Percentiles rank a stretch among this genome's conserved stretches.
phyloP scores from a whole-genome alignment of 2,888 invertebrate species.

The Esperia sulphurella region DNA sequence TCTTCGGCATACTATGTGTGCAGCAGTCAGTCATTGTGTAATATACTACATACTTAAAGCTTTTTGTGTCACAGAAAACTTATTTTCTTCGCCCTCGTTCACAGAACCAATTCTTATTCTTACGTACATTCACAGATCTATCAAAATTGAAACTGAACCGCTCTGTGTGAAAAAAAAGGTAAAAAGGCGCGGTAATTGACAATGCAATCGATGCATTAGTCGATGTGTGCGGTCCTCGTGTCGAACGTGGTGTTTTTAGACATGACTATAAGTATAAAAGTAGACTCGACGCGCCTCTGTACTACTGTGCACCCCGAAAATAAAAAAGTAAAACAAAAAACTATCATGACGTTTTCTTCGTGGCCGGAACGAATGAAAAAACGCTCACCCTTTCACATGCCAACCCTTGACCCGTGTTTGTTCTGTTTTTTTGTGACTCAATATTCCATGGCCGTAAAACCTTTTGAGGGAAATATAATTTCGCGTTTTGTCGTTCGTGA shows the following conservation, averaged over 20 bases:
- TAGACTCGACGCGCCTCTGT: conserved; percentile 9
- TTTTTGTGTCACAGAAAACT: too few relatives aligned
- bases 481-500: background rate
- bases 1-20: too few relatives aligned
- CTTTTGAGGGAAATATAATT: background rate
- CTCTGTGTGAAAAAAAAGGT: conserved; percentile 25
- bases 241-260: conserved; percentile 4
- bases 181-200: conserved; percentile 57
- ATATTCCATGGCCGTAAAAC: conserved; percentile 14
- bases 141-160: conserved; percentile 17
- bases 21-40: too few relatives aligned
- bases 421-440: conserved; percentile 25
- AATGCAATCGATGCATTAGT: conserved; percentile 45
- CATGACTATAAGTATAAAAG: conserved; percentile 6
- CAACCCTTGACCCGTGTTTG: conserved; percentile 33
- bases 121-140: too few relatives aligned
- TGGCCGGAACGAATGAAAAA: conserved; percentile 22
- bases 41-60: too few relatives aligned
- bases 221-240: conserved; percentile 54
- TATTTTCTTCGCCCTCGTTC: too few relatives aligned
- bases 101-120: too few relatives aligned
- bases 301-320: conserved; percentile 24
- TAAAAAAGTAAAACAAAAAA: conserved; percentile 25
- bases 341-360: conserved; percentile 17
- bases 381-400: conserved; percentile 40